phyloP scores from a whole-genome alignment of 2,113 vertebrate genomes.

The Chlorodrepanis virens region DNA sequence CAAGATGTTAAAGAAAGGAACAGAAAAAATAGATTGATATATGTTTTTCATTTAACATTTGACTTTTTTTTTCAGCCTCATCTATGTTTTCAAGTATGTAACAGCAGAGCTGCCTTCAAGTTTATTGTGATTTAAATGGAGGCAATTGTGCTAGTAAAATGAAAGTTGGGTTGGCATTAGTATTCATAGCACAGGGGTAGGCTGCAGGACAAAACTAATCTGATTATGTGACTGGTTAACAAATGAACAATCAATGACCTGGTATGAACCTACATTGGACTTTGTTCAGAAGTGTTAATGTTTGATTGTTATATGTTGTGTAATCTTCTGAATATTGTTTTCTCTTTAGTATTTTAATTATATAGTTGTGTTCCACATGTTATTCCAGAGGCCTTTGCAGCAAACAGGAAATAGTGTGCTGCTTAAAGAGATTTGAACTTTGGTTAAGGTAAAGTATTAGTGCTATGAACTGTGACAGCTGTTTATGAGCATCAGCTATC shows the following conservation, averaged over 20 bases:
- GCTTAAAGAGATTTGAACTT: not conserved
- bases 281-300: conserved; percentile 25
- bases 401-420: not conserved
- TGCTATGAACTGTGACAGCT: not conserved
- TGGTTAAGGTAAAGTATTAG: not conserved
- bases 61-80: rapidly evolving
- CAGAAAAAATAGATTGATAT: not conserved
- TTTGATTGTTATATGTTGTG: not conserved
- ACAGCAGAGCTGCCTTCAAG: not conserved
- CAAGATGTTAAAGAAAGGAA: not conserved
- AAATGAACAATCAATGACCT: not conserved
- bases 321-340: not conserved
- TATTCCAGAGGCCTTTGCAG: not conserved
- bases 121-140: not conserved
- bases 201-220: not conserved
- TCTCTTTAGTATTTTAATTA: not conserved
- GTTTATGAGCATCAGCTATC: not conserved
- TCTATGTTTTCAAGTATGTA: not conserved
- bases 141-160: not conserved
- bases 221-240: not conserved
- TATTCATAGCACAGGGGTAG: not conserved
- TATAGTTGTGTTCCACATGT: not conserved
- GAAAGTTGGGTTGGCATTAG: not conserved
- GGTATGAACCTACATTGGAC: not conserved
- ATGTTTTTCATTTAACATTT: not conserved